Evolutionary conservation across 2,797 vertebrate genomes (phyloP), one percentile per base, ranked within the genome.

Genomic region (Intellagama lesueurii): DNA sequence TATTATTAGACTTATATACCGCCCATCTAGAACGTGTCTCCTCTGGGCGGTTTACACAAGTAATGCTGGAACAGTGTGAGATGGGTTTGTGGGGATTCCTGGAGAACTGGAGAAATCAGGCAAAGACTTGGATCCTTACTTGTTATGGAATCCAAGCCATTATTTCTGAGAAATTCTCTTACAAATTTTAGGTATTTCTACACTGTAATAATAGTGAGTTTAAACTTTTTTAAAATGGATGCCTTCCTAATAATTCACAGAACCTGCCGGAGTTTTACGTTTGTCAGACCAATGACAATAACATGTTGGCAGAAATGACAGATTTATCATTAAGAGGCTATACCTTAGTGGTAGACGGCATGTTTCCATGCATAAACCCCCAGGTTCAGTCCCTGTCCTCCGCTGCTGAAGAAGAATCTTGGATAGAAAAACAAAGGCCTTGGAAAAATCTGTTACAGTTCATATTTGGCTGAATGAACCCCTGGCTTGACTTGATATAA

Each of bases 261-360:
- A 22, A 24, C 69, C 77, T 17, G 52, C 90, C 12, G 49, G n/a
- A 78, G 0, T 90, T 91, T 64, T 90, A 17, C 52, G 89, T 92
- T 93, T 92, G 95, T 97, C 95, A 96, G 92, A 88, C 70, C 87
- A 94, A 87, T 32, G 86, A 88, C 93, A 52, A 1, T 69, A 32
- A 26, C 76, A 22, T 85, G 47, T 92, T 92, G 88, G 72, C 93
- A 92, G 90, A 94, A 93, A 90, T 93, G 81, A 72, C 77, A 86
- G 89, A 70, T n/a, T 5, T 16, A 82, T 96, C 97, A 19, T 5
- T 47, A 24, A 22, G 49, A 19, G 78, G 4, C 47, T 49, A 6
- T 17, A 56, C 16, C 28, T 56, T 22, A 56, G 12, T 35, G n/a
- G 56, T 24, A 26, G n/a, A 80, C 12, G 1, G 7, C 78, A 16